These are phyloP conservation scores for Fregetta grallaria DNA, from an alignment of 2,113 vertebrate genomes.

Conservation along the genomic window DNA sequence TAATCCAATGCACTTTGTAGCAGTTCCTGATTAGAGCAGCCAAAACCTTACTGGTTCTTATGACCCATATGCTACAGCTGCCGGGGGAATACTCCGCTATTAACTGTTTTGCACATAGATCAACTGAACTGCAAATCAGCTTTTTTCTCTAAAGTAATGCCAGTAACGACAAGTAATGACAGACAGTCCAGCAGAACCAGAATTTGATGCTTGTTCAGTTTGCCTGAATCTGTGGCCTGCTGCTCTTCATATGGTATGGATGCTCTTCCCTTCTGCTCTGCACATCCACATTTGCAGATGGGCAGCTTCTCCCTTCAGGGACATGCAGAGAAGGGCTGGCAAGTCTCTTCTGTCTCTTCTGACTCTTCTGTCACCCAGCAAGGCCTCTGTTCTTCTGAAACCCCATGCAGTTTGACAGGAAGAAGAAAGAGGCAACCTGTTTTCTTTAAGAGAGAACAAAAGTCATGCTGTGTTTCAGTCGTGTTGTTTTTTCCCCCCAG, in stretches of 20 bases:
- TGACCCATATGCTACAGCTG: neutral
- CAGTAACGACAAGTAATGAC: neutral
- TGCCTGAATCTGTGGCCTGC: neutral
- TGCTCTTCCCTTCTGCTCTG: neutral
- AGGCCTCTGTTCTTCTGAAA: neutral
- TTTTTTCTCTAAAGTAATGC: neutral
- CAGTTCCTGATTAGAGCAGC: neutral
- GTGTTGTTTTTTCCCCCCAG: neutral
- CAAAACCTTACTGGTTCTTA: neutral
- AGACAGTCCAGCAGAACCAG: neutral
- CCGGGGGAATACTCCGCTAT: fast-evolving
- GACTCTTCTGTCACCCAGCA: neutral
- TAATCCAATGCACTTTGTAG: neutral
- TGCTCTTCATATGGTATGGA: neutral
- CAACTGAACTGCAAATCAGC: neutral
- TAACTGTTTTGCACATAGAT: neutral
- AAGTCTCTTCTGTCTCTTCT: neutral
- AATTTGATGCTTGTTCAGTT: neutral
- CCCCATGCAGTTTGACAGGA: neutral
- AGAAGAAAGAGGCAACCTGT: neutral
- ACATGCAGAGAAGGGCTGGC: neutral
- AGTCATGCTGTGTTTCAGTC: neutral
- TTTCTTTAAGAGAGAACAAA: neutral
- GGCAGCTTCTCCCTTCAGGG: neutral
- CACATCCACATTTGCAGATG: neutral